Percentiles rank a stretch among this genome's conserved stretches.
phyloP scores from a whole-genome alignment of 2,113 vertebrate species.

The Alexandromys fortis region DNA sequence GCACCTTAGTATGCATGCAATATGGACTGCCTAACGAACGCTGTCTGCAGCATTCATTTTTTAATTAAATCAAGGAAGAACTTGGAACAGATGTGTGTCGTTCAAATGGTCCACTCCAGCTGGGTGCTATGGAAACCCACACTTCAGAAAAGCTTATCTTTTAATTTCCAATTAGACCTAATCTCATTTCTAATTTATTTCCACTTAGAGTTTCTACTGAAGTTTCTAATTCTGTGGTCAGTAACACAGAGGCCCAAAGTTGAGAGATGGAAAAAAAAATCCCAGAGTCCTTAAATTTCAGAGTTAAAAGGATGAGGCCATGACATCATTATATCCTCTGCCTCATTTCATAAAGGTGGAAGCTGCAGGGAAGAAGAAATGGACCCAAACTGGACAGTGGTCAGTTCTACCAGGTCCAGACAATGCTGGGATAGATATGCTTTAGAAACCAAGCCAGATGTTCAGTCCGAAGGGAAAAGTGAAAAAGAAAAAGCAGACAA shows the following conservation, averaged over 20 bases:
- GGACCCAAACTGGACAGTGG: too few relatives aligned
- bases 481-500: background rate
- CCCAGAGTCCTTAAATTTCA: too few relatives aligned
- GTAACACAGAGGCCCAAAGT: background rate
- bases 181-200: background rate
- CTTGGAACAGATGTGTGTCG: constrained; percentile 52
- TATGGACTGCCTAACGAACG: constrained; percentile 52
- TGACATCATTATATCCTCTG: background rate
- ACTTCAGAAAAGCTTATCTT: background rate
- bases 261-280: background rate
- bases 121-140: background rate
- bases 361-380: background rate
- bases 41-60: constrained; percentile 58
- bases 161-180: constrained; percentile 2
- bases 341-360: background rate
- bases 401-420: too few relatives aligned
- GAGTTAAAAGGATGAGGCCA: background rate
- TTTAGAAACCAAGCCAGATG: background rate
- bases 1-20: constrained; percentile 50
- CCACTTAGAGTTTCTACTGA: background rate
- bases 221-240: background rate
- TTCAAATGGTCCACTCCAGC: background rate
- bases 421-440: background rate
- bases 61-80: constrained; percentile 71
- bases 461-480: background rate